Base-by-base conservation (phyloP, 2,797 vertebrate genomes). In the Fundulus diaphanus region DNA sequence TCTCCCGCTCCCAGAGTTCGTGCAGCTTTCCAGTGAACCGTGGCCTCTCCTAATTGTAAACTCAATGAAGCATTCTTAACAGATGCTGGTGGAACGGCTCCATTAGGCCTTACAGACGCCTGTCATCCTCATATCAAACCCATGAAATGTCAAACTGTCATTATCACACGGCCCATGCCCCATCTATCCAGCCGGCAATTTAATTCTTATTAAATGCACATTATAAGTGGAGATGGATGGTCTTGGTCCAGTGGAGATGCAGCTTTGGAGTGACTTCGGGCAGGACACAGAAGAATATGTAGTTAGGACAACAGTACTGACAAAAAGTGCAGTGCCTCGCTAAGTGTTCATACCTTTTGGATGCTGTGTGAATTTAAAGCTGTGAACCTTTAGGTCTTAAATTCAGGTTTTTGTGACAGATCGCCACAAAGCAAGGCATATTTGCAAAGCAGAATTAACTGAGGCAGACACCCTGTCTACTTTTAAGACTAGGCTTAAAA, bases 1-100 rank as follows among this genome's bases (percentile, higher is more conserved):
- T 69, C 49, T 18, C 70, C 68, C 83, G 29, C 82, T 84, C 78
- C 81, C 75, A 51, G 82, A 87, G 89, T 89, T 88, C 85, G 85
- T 76, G 78, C 76, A 78, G 88, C 73, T 87, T 77, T 88, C 61
- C 89, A 90, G 79, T 87, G 92, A 93, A 93, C 91, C 93, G 88
- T 94, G 88, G 91, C 92, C 88, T 87, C 81, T 85, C 80, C 91
- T 95, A 94, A 95, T 95, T 95, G 93, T 94, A 91, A 93, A 93
- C 84, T 90, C 94, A 95, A 93, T 94, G 94, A 94, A 94, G 93
- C 93, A 94, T 94, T 91, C 89, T 94, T 92, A 95, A 93, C 93
- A 95, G 94, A 94, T 95, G 94, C 90, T 84, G 89, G 93, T 92
- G 92, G 92, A 94, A 95, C 92, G 89, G 87, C 88, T 92, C 90